A percentile compares a stretch with the other conserved stretches of the same genome.
Evolutionary conservation across 2,113 vertebrate species (phyloP).

Genomic region (Rhipidura dahli): DNA sequence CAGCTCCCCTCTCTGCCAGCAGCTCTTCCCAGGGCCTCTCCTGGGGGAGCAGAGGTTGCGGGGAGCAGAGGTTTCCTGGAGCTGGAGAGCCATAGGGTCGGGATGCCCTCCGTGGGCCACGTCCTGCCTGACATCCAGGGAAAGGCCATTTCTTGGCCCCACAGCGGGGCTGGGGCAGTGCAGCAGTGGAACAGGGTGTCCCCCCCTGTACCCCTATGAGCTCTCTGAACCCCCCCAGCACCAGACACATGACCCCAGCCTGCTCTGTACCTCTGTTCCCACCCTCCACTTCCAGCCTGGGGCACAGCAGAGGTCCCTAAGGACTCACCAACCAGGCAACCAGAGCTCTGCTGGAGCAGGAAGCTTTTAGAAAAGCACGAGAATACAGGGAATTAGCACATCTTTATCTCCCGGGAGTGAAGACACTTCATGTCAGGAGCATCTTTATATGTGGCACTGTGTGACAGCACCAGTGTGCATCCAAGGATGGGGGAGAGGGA

Average conservation of each 20-base stretch:
- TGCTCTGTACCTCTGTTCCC: fast-evolving
- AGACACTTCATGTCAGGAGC: background rate
- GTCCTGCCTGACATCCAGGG: background rate
- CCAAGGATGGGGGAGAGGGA: background rate
- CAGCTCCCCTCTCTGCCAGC: background rate
- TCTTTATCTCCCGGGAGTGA: background rate
- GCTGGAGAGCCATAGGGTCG: background rate
- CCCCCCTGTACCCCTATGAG: fast-evolving
- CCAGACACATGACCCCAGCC: background rate
- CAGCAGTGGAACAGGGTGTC: background rate
- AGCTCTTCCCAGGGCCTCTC: background rate
- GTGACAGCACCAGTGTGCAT: background rate
- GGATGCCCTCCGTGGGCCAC: fast-evolving
- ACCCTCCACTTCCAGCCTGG: background rate
- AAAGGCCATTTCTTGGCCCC: background rate
- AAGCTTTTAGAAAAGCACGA: background rate
- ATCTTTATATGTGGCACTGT: background rate
- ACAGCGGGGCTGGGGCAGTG: fast-evolving
- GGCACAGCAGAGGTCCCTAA: background rate
- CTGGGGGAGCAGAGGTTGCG: fast-evolving
- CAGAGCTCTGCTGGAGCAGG: background rate
- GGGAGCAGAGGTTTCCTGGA: background rate
- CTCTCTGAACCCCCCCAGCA: fast-evolving
- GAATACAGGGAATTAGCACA: background rate
- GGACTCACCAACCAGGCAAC: background rate